Evolutionary conservation across 2,113 vertebrate genomes (phyloP), one percentile per base, ranked within the genome.

Genomic region (Tupaia tana): DNA sequence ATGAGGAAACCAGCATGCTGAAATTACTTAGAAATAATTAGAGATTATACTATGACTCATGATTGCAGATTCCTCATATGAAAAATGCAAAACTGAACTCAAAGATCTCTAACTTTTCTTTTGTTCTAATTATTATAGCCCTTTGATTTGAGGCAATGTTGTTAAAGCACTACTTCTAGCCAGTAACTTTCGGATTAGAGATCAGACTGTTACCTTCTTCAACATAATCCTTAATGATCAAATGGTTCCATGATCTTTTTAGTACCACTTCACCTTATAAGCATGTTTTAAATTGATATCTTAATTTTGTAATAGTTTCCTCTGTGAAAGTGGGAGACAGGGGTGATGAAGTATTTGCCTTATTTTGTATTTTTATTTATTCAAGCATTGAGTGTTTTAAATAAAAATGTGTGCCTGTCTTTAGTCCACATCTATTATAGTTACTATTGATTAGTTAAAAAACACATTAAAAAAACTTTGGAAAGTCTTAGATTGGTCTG

Each of bases 21-120:
- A 27, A 84, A 77, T 20, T 63, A 82, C n/a, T 75, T 66, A 59
- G 29, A 90, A 77, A 31, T 29, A 93, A 95, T 70, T 93, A 79
- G 11, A 94, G 31, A 90, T 54, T 63, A 80, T 18, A 93, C 84
- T 58, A 24, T 34, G 54, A 78, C 71, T 70, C 81, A 67, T 71
- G 31, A 56, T 43, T 94, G 54, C 56, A 92, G 10, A 0, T 59
- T 95, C 16, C 34, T 93, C 24, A 54, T 25, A 43, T 15, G 16
- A 82, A 86, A 88, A 90, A 70, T 80, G 20, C 52, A 43, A 63
- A 89, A 58, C 25, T 22, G 11, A 24, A 61, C 11, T 11, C 27
- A 66, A 24, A 22, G 9, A 25, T 29, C 43, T 84, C 20, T 83
- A 70, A 54, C 19, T 70, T 86, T 58, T 88, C 69, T 89, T 69